phyloP scores from a whole-genome alignment of 1,140 invertebrate species.

The Schlechtendalia chinensis region DNA sequence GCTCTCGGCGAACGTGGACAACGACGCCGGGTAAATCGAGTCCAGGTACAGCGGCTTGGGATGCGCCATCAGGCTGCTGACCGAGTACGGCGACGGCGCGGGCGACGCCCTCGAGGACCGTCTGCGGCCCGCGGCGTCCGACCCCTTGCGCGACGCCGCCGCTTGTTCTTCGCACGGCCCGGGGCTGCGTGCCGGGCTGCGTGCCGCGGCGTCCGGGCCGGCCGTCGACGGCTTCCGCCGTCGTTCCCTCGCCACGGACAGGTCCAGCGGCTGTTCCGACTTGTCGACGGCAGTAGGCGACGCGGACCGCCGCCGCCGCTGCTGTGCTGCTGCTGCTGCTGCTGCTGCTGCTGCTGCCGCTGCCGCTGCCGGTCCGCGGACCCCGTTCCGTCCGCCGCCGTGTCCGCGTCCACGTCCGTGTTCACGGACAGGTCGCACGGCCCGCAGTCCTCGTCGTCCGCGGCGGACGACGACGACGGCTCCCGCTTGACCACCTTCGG shows the following conservation, averaged over 20 bases:
- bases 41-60: slow-evolving; percentile 76
- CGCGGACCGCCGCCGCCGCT: neutral
- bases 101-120: slow-evolving; percentile 61
- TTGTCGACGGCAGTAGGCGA: neutral
- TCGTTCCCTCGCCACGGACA: slow-evolving; percentile 52
- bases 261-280: slow-evolving; percentile 51
- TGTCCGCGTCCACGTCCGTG: slow-evolving; percentile 9
- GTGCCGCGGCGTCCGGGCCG: slow-evolving; percentile 5
- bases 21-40: slow-evolving; percentile 66
- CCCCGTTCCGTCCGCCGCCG: neutral
- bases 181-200: slow-evolving; percentile 51
- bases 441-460: neutral
- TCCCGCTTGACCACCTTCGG: slow-evolving; percentile 2
- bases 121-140: neutral
- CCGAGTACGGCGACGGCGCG: slow-evolving; percentile 65
- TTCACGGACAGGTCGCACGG: slow-evolving; percentile 53
- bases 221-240: slow-evolving; percentile 43
- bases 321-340: too few relatives aligned
- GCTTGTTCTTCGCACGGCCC: slow-evolving; percentile 52
- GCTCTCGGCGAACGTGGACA: slow-evolving; percentile 60
- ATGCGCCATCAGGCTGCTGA: slow-evolving; percentile 70
- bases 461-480: too few relatives aligned
- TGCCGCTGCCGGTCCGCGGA: neutral
- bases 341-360: too few relatives aligned
- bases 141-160: neutral